Evolutionary conservation across 2,113 vertebrate genomes (phyloP), one percentile per base, ranked within the genome.

Genomic region (Nerophis lumbriciformis): DNA sequence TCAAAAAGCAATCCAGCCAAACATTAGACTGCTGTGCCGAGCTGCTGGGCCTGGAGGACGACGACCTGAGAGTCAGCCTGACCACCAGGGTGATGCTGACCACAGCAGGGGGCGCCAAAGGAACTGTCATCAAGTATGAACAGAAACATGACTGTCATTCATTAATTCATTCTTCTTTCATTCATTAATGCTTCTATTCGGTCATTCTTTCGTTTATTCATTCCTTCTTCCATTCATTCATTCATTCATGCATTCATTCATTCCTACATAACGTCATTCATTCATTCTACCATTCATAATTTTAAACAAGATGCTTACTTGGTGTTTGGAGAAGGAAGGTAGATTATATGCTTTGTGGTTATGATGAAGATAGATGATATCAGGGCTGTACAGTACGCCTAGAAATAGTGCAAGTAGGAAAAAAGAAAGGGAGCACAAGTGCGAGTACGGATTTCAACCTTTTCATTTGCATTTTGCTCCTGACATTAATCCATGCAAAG

Each of bases 71-170:
- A 6, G 92, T 92, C 62, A 98, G 96, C 84, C 90, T 99, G 65
- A 99, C 97, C 52, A 85, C 90, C n/a, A 92, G 96, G 79, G 93
- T 97, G 66, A 98, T 99, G 97, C 90, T 94, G 5, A 99, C 96
- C 1, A 93, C 97, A 82, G 96, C 97, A 92, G 96, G 97, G 88
- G 97, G 97, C 88, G 76, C 89, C 87, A 98, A 98, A 91, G 95
- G 94, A 73, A 98, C 95, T 0, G 93, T 93, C 75, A 99, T 99
- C 88, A 98, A 95, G 97, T 98, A 90, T 92, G 95, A 77, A 14
- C 36, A 50, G 48, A 39, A 9, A 48, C 53, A 51, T 59, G 39
- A 42, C 28, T 28, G 28, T 28, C 28, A 28, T 28, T 28, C 28
- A 28, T 28, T 28, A 28, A 28, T 28, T 28, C 2, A 28, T 28